phyloP scores from a whole-genome alignment of 2,797 vertebrate genomes.

The Sebastes kiyomatsui region DNA sequence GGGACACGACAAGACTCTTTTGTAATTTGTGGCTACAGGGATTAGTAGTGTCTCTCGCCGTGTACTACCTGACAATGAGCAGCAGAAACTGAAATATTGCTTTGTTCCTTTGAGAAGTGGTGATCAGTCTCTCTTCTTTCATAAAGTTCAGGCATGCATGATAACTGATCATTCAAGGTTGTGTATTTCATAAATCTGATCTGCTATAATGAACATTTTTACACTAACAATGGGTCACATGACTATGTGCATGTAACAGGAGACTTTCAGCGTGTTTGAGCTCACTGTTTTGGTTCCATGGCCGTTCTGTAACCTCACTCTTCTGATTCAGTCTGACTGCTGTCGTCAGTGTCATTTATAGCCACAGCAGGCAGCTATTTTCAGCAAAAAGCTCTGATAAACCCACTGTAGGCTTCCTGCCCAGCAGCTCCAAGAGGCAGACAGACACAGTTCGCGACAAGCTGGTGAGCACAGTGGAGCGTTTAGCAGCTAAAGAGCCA shows the following conservation, averaged over 20 bases:
- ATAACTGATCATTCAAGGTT: neutral
- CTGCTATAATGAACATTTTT: neutral
- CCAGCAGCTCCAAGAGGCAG: neutral
- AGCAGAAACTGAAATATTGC: neutral
- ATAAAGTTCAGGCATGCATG: neutral
- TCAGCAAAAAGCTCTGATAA: neutral
- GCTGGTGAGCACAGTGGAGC: neutral
- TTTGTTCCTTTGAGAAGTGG: neutral
- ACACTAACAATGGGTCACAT: neutral
- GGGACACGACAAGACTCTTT: conserved; percentile 43
- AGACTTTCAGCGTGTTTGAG: neutral
- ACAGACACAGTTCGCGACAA: neutral
- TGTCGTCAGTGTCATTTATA: neutral
- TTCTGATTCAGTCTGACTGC: neutral
- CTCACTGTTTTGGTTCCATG: neutral
- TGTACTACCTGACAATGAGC: conserved; percentile 30
- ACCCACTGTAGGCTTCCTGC: neutral
- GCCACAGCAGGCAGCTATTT: conserved; percentile 6
- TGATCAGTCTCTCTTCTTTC: neutral
- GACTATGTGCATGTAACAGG: neutral
- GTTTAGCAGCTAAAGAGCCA: neutral
- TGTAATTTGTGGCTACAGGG: conserved; percentile 43
- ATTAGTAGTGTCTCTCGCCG: conserved; percentile 12
- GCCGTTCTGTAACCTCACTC: neutral
- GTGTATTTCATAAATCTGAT: neutral